A percentile compares a stretch with the other conserved stretches of the same genome.
These are phyloP conservation scores for Mobula hypostoma DNA, from an alignment of 2,113 vertebrate genomes.

Conservation along the genomic window DNA sequence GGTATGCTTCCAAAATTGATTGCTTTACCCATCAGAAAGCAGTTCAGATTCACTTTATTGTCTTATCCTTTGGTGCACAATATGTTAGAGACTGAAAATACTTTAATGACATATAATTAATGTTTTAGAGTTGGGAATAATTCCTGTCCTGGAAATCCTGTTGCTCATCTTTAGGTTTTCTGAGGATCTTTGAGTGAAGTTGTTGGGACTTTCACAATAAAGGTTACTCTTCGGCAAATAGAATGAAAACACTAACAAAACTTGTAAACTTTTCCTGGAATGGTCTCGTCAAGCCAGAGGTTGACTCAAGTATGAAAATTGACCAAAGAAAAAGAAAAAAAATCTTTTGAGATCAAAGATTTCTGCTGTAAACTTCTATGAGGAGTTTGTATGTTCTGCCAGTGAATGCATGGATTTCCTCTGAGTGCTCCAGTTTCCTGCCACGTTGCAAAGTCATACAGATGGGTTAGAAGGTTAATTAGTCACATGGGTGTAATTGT, in stretches of 20 bases:
- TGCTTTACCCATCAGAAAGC: not conserved
- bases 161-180: not conserved
- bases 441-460: too few relatives aligned
- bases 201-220: not conserved
- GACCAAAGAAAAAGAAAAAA: too few relatives aligned
- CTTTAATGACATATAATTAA: not conserved
- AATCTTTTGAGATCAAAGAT: not conserved
- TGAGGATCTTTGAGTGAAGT: not conserved
- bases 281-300: not conserved
- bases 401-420: too few relatives aligned
- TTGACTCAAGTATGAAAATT: not conserved
- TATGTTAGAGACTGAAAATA: not conserved
- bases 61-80: not conserved
- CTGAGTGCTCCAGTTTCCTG: too few relatives aligned
- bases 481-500: too few relatives aligned
- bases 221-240: not conserved
- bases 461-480: too few relatives aligned
- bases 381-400: too few relatives aligned
- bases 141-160: not conserved
- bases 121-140: not conserved
- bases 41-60: not conserved
- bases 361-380: too few relatives aligned
- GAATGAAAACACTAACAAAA: not conserved
- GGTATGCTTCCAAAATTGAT: not conserved
- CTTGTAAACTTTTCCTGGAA: not conserved